Conservation (phyloP, 2,888 invertebrate species). For the Cosmorhoe ocellata region DNA sequence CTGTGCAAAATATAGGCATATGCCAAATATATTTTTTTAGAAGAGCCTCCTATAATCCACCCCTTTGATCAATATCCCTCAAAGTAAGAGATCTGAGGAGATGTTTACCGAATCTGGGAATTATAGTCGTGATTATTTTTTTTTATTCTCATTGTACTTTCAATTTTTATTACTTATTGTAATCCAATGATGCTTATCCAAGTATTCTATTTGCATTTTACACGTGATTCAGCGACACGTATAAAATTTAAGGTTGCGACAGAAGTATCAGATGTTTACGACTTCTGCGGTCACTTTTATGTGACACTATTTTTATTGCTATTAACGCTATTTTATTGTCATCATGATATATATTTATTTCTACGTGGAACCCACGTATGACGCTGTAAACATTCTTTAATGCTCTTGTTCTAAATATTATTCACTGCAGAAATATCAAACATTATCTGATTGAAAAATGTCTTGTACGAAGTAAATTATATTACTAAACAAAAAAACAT, state of each 20-base stretch:
- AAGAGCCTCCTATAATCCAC: no score
- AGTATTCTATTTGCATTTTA: constrained; percentile 19
- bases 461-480: no score
- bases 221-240: constrained; percentile 22
- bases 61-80: no score
- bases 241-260: constrained; percentile 33
- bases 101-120: no score
- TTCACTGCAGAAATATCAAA: constrained; percentile 1
- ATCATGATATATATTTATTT: constrained; percentile 44
- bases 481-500: no score
- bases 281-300: constrained; percentile 53
- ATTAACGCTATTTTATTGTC: constrained; percentile 48
- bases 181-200: constrained; percentile 10
- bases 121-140: no score
- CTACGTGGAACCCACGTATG: constrained; percentile 19
- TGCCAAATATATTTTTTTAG: no score
- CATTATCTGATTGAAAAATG: background rate
- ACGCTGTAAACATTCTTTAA: constrained; percentile 9
- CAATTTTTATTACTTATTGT: constrained; percentile 9
- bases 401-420: constrained; percentile 1
- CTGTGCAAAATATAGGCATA: no score
- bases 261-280: constrained; percentile 59
- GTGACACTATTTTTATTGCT: constrained; percentile 51
- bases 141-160: background rate
- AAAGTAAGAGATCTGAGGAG: no score